Percentiles rank a stretch among this genome's conserved stretches.
Conservation (phyloP, 2,113 vertebrate genomes). For the Lasiurus cinereus region DNA sequence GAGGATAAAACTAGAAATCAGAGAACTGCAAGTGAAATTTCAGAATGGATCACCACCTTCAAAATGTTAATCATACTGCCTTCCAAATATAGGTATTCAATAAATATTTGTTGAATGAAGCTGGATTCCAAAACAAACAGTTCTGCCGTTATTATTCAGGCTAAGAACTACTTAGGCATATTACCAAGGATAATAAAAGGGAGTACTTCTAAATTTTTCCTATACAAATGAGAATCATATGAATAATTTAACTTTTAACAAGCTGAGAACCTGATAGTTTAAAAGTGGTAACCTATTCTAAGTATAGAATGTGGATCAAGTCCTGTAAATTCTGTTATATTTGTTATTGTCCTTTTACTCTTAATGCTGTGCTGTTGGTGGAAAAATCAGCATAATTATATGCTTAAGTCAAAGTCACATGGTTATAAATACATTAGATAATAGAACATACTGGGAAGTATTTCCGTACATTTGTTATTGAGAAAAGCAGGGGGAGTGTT, state of each 20-base stretch:
- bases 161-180: constrained; percentile 62
- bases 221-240: constrained; percentile 67
- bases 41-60: constrained; percentile 7
- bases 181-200: constrained; percentile 69
- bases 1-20: not conserved
- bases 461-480: not conserved
- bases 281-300: not conserved
- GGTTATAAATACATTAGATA: not conserved
- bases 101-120: constrained; percentile 67
- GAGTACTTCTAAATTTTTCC: constrained; percentile 40
- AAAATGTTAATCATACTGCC: not conserved
- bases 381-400: not conserved
- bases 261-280: constrained; percentile 51
- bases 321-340: not conserved
- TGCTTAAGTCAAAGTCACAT: not conserved
- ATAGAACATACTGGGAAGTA: not conserved
- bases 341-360: not conserved
- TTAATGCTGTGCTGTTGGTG: not conserved
- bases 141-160: constrained; percentile 42
- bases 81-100: constrained; percentile 46
- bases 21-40: constrained; percentile 1
- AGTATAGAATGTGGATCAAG: not conserved
- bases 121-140: constrained; percentile 70
- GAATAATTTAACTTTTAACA: constrained; percentile 67
- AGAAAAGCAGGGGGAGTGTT: not conserved